A percentile compares a stretch with the other conserved stretches of the same genome.
phyloP scores from a whole-genome alignment of 1,140 invertebrate species.

The Brachionus asplanchnoidis region DNA sequence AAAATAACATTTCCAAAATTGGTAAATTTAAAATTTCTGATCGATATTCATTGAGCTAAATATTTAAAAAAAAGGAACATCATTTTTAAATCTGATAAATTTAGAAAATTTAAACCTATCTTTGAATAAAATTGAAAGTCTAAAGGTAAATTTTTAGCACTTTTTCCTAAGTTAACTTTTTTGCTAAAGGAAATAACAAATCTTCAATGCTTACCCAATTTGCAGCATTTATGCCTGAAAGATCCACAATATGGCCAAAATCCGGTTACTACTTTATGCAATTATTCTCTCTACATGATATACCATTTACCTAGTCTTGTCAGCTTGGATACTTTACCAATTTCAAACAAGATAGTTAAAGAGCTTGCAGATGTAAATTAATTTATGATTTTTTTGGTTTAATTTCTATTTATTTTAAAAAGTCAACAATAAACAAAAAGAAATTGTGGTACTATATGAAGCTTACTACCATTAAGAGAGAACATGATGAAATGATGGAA shows the following conservation, averaged over 20 bases:
- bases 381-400: neutral
- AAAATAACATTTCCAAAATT: slow-evolving; percentile 54
- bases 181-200: slow-evolving; percentile 51
- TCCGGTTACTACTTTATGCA: slow-evolving; percentile 53
- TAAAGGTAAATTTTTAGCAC: slow-evolving; percentile 47
- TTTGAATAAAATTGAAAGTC: slow-evolving; percentile 51
- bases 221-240: slow-evolving; percentile 50
- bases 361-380: slow-evolving; percentile 53
- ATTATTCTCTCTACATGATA: slow-evolving; percentile 54
- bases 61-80: slow-evolving; percentile 48
- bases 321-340: slow-evolving; percentile 52
- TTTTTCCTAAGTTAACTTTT: neutral
- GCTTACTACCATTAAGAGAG: slow-evolving; percentile 50
- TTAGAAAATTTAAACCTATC: slow-evolving; percentile 54
- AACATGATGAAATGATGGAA: slow-evolving; percentile 47
- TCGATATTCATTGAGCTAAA: neutral
- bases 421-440: slow-evolving; percentile 53
- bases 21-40: slow-evolving; percentile 46
- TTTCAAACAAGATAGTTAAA: slow-evolving; percentile 48
- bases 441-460: slow-evolving; percentile 58
- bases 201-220: slow-evolving; percentile 48
- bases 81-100: slow-evolving; percentile 47
- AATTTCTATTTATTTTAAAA: neutral
- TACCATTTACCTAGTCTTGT: slow-evolving; percentile 52
- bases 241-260: slow-evolving; percentile 50